Percentiles rank a stretch among this genome's conserved stretches.
Conservation (phyloP, 1,140 invertebrate genomes). For the Phortica variegata region DNA sequence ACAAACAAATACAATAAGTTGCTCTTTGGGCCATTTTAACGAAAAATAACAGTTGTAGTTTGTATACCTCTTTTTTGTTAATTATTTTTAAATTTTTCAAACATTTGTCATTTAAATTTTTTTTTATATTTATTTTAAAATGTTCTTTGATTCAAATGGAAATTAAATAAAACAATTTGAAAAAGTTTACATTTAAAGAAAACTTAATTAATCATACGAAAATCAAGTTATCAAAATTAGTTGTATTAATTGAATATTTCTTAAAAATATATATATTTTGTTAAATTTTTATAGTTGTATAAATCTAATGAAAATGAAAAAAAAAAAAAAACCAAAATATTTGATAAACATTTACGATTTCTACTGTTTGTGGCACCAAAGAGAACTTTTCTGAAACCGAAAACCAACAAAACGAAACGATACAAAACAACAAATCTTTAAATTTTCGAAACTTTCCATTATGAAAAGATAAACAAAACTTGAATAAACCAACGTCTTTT, state of each 20-base stretch:
- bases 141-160: no score
- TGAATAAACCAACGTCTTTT: conserved; percentile 18
- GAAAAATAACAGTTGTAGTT: no score
- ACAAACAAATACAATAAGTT: conserved; percentile 38
- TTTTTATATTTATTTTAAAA: no score
- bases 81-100: no score
- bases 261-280: not conserved
- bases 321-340: conserved; percentile 22
- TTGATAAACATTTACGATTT: conserved; percentile 46
- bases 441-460: no score
- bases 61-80: no score
- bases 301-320: conserved; percentile 10
- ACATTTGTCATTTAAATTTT: no score
- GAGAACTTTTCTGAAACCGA: conserved; percentile 69
- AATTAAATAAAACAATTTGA: no score
- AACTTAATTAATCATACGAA: conserved; percentile 12
- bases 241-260: conserved; percentile 12
- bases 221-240: conserved; percentile 19
- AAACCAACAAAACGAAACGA: conserved; percentile 19
- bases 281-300: conserved; percentile 19
- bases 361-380: conserved; percentile 63
- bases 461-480: not conserved
- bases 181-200: not conserved
- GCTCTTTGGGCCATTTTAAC: conserved; percentile 53
- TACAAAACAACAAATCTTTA: not conserved